Evolutionary conservation across 23 tunicate species (phyloP).

Genomic region (Trididemnum clinides): DNA sequence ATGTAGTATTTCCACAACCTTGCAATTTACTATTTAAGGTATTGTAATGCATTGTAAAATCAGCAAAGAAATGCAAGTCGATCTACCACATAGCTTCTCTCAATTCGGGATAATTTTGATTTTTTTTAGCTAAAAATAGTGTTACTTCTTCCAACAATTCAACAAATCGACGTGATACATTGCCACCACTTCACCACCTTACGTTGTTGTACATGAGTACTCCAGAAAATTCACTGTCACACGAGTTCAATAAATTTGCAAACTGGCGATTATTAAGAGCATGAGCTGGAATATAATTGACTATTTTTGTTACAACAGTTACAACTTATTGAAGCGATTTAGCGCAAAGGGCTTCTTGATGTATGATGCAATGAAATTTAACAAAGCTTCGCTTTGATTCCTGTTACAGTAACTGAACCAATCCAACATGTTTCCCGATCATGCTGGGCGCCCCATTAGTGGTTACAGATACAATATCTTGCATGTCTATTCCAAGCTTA

Average conservation of each 20-base stretch:
- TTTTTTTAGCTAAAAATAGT: background rate
- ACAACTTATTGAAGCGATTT: conserved; percentile 16
- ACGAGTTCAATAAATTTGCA: background rate
- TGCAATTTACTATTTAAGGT: too few species aligned
- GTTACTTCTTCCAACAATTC: background rate
- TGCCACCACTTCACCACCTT: conserved; percentile 12
- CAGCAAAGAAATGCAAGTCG: too few species aligned
- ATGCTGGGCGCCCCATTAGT: conserved; percentile 46
- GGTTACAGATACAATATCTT: conserved; percentile 28
- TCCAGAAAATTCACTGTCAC: background rate
- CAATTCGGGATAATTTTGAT: too few species aligned
- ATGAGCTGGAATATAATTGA: background rate
- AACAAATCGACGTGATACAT: background rate
- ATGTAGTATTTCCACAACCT: too few species aligned
- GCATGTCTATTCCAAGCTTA: conserved; percentile 11
- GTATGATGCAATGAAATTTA: conserved; percentile 25
- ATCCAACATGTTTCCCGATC: conserved; percentile 39
- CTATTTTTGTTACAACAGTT: background rate
- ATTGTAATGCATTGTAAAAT: too few species aligned
- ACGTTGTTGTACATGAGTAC: background rate
- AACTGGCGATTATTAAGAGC: conserved; percentile 14
- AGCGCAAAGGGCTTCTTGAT: conserved; percentile 38
- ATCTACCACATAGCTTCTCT: too few species aligned
- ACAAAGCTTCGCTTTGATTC: conserved; percentile 5
- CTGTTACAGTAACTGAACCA: background rate